These are phyloP conservation scores for Fistularia tabacaria DNA, from an alignment of 2,797 vertebrate genomes.

Conservation along the genomic window DNA sequence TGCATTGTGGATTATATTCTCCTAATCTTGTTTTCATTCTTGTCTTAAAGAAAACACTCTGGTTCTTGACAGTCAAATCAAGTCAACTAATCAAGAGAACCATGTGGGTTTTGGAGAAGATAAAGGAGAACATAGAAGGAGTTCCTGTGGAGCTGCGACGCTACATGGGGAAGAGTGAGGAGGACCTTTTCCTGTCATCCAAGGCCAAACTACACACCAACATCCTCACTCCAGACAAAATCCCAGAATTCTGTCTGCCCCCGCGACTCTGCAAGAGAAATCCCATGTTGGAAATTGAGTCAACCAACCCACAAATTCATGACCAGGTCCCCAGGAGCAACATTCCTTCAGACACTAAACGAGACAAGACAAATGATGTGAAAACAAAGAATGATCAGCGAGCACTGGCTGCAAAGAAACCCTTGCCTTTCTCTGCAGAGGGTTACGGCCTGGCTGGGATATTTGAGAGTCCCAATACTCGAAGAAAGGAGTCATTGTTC, in stretches of 20 bases:
- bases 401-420: constrained; percentile 35
- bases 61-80: constrained; percentile 5
- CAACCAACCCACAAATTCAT: constrained; percentile 1
- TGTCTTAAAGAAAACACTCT: constrained; percentile 5
- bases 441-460: constrained; percentile 62
- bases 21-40: constrained; percentile 9
- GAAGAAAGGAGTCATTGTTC: constrained; percentile 75
- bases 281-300: constrained; percentile 21
- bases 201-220: constrained; percentile 65
- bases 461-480: constrained; percentile 70
- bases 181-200: constrained; percentile 26
- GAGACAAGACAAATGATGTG: constrained; percentile 14
- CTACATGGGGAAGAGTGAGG: constrained; percentile 44
- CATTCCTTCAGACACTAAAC: constrained; percentile 7
- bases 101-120: constrained; percentile 70
- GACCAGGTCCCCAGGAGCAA: constrained; percentile 12
- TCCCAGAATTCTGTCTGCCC: constrained; percentile 73
- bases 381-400: constrained; percentile 29
- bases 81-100: constrained; percentile 7
- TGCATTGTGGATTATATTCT: no score
- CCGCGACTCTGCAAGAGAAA: constrained; percentile 59
- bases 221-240: constrained; percentile 72
- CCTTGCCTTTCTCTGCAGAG: constrained; percentile 59
- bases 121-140: constrained; percentile 60
- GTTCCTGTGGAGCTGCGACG: constrained; percentile 56